Base-by-base conservation (phyloP, 2,113 vertebrate species). In the Solea solea region DNA sequence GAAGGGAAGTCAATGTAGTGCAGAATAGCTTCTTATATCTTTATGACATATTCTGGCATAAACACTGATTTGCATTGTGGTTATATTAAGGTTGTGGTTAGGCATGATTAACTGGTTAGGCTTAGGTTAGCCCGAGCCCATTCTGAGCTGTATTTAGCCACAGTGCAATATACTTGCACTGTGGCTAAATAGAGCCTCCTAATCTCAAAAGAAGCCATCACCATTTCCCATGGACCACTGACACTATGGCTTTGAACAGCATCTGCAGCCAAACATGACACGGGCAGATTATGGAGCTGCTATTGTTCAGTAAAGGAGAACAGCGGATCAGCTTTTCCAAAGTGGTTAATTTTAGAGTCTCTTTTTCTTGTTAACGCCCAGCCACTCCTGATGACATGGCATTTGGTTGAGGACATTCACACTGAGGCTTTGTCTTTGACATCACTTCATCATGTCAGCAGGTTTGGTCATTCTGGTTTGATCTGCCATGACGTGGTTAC, bases 181-280 rank as follows among this genome's bases (percentile, higher is more conserved):
- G 84, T 50, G 59, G 69, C 86, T 86, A 88, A 90, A 86, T 80
- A 69, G 68, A 42, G 85, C 39, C 21, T 49, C 55, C 72, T 90
- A 89, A 91, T 89, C 90, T 85, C 51, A 64, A 57, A 68, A 66
- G 71, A 80, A 86, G 83, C 90, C 87, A 89, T 72, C 76, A 40
- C 64, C 48, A 52, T 83, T 75, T 83, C 61, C 76, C 21, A 53
- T 71, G 49, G 48, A 44, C 54, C 44, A 49, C 64, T 53, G 74
- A 64, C 71, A 41, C 34, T 72, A 12, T 8, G 2, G 56, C 76
- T 81, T 65, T 69, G 72, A 86, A 48, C 58, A 27, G 1, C 28
- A 74, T 73, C 69, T 55, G 39, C 60, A 54, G 62, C 52, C 74
- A 72, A 84, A 83, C 63, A 73, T 69, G 75, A 87, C 44, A 84